Conservation (phyloP, 2,888 invertebrate species). For the Entomobrya proxima region DNA sequence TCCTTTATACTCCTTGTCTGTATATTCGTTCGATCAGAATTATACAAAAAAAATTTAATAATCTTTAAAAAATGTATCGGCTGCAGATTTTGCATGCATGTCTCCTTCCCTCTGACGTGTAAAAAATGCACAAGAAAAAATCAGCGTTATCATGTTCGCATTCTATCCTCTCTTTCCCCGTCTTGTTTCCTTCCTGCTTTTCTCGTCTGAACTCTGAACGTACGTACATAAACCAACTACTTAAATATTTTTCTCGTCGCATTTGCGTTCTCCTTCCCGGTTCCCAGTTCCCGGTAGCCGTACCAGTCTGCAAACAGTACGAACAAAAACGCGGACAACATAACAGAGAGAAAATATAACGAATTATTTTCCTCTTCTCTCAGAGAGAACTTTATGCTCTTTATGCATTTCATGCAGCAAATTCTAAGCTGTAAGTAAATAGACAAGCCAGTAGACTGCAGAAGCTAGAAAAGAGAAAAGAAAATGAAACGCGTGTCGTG, state of each 20-base stretch:
- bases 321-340: not conserved
- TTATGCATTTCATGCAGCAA: conserved; percentile 8
- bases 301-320: conserved; percentile 59
- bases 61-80: too few relatives aligned
- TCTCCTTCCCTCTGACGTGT: too few relatives aligned
- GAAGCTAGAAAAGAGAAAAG: not conserved
- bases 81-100: too few relatives aligned
- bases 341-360: not conserved
- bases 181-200: too few relatives aligned
- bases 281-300: conserved; percentile 25
- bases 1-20: too few relatives aligned
- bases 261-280: not conserved
- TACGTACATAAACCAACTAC: not conserved
- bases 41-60: too few relatives aligned
- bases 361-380: not conserved
- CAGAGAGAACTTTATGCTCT: not conserved
- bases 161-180: too few relatives aligned
- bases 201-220: too few relatives aligned
- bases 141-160: too few relatives aligned
- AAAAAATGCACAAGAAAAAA: too few relatives aligned
- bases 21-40: too few relatives aligned
- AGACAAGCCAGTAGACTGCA: not conserved
- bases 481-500: not conserved
- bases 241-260: not conserved
- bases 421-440: conserved; percentile 24